Evolutionary conservation across 1,140 invertebrate genomes (phyloP), one percentile per base, ranked within the genome.

Genomic region (Xylocopa sonorina): DNA sequence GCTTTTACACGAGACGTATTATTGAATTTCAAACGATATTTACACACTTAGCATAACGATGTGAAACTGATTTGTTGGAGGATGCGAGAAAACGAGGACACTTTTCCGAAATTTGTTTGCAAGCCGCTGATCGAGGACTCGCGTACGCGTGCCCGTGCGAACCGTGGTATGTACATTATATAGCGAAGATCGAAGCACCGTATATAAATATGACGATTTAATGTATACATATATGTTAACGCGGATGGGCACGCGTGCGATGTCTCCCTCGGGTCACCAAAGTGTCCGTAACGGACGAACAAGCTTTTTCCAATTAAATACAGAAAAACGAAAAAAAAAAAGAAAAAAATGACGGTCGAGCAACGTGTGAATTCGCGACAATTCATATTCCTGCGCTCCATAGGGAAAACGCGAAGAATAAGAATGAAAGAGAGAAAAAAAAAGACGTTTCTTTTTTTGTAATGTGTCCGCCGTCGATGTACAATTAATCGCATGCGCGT

Each of bases 321-420:
- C 14, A 16, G 27, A 7, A 21, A 58, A 12, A n/a, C 16, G 1
- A 1, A 3, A 50, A 5, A n/a, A 50, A n/a, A 50, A 6, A 50
- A 2, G 0, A 7, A n/a, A 7, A n/a, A 34, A 60, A 12, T 34
- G 43, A 34, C 32, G 46, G 64, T 55, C 57, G 67, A 71, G 41
- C 9, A 32, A n/a, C 24, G 18, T 38, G 51, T 46, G 51, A 34
- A 46, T 55, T 43, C 48, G 34, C 48, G 43, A 63, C 32, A 66
- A 78, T 78, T 81, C 80, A 74, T 83, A n/a, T n/a, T n/a, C n/a
- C n/a, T n/a, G n/a, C 78, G 57, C 74, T 82, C 48, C 75, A 41
- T 43, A 38, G 55, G 48, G 67, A 50, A 62, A 34, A 46, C 55
- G 71, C 55, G 34, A 55, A 50, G 24, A 46, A 38, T 4, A 38